phyloP scores from a whole-genome alignment of 2,888 invertebrate species.

The Drosophila rellima region DNA sequence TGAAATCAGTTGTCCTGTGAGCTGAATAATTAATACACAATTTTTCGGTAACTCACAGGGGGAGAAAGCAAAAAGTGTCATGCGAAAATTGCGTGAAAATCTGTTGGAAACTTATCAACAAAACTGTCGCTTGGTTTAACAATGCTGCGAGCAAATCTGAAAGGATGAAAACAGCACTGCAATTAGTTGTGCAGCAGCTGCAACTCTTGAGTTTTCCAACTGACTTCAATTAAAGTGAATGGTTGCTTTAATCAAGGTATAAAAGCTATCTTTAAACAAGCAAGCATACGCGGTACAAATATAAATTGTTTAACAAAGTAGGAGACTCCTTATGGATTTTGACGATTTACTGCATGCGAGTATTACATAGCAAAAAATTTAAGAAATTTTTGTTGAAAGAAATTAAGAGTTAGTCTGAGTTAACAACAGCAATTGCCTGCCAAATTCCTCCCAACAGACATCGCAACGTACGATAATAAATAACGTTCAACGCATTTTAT shows the following conservation, averaged over 20 bases:
- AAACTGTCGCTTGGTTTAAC: slow-evolving; percentile 34
- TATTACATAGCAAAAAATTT: neutral
- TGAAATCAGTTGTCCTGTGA: neutral
- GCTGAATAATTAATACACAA: slow-evolving; percentile 3
- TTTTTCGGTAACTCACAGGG: slow-evolving; percentile 13
- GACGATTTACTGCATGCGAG: too few species aligned
- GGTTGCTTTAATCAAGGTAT: neutral
- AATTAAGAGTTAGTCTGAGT: slow-evolving; percentile 1
- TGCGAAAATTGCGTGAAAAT: slow-evolving; percentile 48
- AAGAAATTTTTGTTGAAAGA: neutral
- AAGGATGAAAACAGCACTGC: slow-evolving; percentile 9
- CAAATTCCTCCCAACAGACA: slow-evolving; percentile 41
- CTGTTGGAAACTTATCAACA: slow-evolving; percentile 44
- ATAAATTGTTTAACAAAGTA: neutral
- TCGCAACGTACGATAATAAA: slow-evolving; percentile 52
- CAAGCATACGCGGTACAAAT: neutral
- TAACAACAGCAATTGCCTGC: slow-evolving; percentile 15
- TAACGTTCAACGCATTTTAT: slow-evolving; percentile 52
- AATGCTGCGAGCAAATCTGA: slow-evolving; percentile 13
- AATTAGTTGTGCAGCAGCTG: slow-evolving; percentile 29
- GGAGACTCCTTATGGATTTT: too few species aligned
- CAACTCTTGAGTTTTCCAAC: slow-evolving; percentile 15
- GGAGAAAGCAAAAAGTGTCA: slow-evolving; percentile 21
- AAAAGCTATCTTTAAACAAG: neutral
- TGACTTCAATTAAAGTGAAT: slow-evolving; percentile 26